A percentile compares a stretch with the other conserved stretches of the same genome.
phyloP scores from a whole-genome alignment of 1,140 invertebrate species.

The Hypsibius dujardini region DNA sequence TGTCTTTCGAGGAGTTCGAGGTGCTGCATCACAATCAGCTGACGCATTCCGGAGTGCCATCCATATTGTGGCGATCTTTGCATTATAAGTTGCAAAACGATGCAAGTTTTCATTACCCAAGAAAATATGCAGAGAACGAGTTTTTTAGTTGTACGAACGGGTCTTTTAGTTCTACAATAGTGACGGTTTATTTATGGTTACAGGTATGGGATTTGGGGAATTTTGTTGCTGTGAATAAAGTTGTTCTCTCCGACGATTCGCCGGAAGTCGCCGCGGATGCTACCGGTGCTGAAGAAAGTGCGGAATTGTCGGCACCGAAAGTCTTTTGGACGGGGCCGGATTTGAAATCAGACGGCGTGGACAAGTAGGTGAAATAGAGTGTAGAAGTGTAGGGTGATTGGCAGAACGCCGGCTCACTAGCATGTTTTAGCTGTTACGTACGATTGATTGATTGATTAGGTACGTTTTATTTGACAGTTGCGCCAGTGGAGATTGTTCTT shows the following conservation, averaged over 20 bases:
- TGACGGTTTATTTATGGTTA: neutral
- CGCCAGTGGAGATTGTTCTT: constrained; percentile 35
- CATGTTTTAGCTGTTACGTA: too few species aligned
- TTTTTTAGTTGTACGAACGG: neutral
- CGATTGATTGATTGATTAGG: too few species aligned
- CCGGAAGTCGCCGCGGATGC: neutral
- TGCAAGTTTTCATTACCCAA: constrained; percentile 45
- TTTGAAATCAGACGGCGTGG: constrained; percentile 32
- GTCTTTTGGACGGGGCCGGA: constrained; percentile 19
- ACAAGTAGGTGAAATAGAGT: constrained; percentile 44
- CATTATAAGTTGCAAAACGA: constrained; percentile 46
- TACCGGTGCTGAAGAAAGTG: neutral
- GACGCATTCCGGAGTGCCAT: constrained; percentile 45
- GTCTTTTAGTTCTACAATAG: neutral
- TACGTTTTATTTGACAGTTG: too few species aligned
- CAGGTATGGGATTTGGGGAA: constrained; percentile 17
- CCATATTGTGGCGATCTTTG: constrained; percentile 47
- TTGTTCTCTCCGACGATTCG: neutral
- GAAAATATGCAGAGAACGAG: constrained; percentile 35
- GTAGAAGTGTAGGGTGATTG: constrained; percentile 38
- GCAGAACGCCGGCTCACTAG: constrained; percentile 27
- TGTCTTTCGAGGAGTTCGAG: too few species aligned
- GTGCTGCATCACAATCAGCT: constrained; percentile 36
- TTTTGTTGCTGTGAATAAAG: constrained; percentile 22
- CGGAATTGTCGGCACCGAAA: constrained; percentile 3